phyloP scores from a whole-genome alignment of 1,140 invertebrate genomes.

The Lordiphosa mommai region DNA sequence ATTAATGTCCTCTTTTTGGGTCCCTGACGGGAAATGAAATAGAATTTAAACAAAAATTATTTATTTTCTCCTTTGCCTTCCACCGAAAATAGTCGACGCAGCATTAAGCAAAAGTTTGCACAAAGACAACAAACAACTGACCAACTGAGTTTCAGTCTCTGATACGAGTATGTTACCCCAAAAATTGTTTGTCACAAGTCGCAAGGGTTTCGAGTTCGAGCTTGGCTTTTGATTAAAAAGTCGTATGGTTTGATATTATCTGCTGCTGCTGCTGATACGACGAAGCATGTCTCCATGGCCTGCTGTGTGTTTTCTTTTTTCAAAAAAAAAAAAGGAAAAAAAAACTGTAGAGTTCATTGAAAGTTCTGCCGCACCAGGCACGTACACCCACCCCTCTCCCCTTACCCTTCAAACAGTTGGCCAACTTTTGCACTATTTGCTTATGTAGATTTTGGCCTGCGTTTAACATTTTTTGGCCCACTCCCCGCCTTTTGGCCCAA shows the following conservation, averaged over 20 bases:
- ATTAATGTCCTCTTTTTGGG: constrained; percentile 61
- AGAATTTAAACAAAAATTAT: constrained; percentile 63
- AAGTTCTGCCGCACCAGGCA: constrained; percentile 42
- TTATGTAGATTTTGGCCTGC: constrained; percentile 44
- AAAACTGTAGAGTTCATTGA: constrained; percentile 41
- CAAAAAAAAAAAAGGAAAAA: too few species aligned
- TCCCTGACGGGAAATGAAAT: constrained; percentile 70
- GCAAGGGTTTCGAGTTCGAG: constrained; percentile 3
- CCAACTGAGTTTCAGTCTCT: background rate
- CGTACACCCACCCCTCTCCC: constrained; percentile 16
- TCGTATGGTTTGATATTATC: constrained; percentile 30
- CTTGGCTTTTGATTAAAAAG: constrained; percentile 45
- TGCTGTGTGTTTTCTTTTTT: constrained; percentile 7
- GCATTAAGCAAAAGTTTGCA: constrained; percentile 52
- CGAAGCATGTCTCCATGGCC: background rate
- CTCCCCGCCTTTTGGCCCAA: constrained; percentile 5
- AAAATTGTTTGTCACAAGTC: constrained; percentile 1
- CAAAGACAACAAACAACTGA: constrained; percentile 1
- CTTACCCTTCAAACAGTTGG: background rate
- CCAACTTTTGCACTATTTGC: constrained; percentile 59
- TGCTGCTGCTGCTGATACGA: constrained; percentile 35
- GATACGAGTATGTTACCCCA: background rate
- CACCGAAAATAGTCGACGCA: constrained; percentile 33
- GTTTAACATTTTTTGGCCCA: constrained; percentile 35
- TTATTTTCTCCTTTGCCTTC: constrained; percentile 35